Base-by-base conservation (phyloP, 2,797 vertebrate species). In the Eulemur albifrons region DNA sequence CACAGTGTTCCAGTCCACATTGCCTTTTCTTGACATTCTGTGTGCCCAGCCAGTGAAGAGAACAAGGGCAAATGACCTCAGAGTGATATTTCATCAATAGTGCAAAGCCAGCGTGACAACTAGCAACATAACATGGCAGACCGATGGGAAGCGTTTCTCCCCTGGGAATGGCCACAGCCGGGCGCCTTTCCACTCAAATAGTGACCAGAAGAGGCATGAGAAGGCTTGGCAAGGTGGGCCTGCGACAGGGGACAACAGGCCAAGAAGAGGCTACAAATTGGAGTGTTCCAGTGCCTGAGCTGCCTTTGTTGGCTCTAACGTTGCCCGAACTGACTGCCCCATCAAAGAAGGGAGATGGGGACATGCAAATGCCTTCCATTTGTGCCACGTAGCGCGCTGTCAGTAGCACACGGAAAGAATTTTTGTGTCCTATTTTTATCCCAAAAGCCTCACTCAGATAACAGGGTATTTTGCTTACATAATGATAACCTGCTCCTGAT, bases 331-430 rank as follows among this genome's bases (percentile, higher is more conserved):
- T 70, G 80, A 67, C 79, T 50, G 59, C 27, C 50, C 92, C 94
- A 72, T 96, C 86, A 93, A 96, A 91, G 12, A 4, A 52, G 48
- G 50, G 59, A 92, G 69, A 2, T 61, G 73, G 67, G 93, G 93
- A 96, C 94, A 94, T 89, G 79, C 57, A 97, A 97, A 96, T 96
- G 80, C 48, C 63, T 97, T 97, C 89, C 97, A 95, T 94, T 96
- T 76, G 94, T 79, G 92, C 38, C 3, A 18, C 70, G 52, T 93
- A 2, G 27, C 2, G 17, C 52, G 72, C 59, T 40, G 75, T 97
- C 75, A 95, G 91, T 21, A 79, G 88, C 96, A 85, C 88, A 92
- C 18, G 38, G 96, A 96, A 98, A 96, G 90, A 84, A 97, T 96
- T 97, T 97, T 30, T 43, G 76, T 93, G 95, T 96, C 97, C 93